Conservation (phyloP, 2,113 vertebrate species). For the Cinclus cinclus region DNA sequence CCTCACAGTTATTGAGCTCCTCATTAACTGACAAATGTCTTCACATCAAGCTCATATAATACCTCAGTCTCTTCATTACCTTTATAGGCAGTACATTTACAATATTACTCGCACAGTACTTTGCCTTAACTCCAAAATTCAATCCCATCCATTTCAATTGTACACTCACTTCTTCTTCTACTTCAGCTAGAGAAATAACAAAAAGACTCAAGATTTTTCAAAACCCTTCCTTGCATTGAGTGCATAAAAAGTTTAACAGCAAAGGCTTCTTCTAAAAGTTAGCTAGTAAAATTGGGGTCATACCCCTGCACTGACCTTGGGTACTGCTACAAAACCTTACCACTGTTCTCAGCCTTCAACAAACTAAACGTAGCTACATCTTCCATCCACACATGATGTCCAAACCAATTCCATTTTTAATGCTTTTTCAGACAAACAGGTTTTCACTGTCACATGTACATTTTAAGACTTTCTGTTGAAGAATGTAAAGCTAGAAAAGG, state of each 20-base stretch:
- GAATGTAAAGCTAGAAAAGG: not conserved
- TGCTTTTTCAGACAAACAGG: not conserved
- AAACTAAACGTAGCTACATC: not conserved
- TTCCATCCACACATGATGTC: not conserved
- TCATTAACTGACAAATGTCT: not conserved
- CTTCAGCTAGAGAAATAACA: not conserved
- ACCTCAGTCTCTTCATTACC: not conserved
- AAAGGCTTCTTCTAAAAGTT: not conserved
- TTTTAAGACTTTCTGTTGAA: not conserved
- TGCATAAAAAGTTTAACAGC: not conserved
- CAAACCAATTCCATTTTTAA: not conserved
- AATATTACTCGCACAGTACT: not conserved
- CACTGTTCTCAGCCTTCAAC: not conserved
- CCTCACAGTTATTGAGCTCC: not conserved
- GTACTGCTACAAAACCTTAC: not conserved
- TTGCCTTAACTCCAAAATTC: not conserved
- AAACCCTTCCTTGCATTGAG: not conserved
- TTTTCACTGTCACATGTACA: not conserved
- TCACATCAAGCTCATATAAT: not conserved
- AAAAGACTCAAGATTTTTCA: not conserved
- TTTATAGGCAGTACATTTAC: not conserved
- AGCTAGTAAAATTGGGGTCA: not conserved
- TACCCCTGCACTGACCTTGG: rapidly evolving
- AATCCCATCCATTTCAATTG: not conserved
- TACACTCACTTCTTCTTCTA: not conserved